Evolutionary conservation across 2,797 vertebrate genomes (phyloP).

Genomic region (Anabas testudineus): DNA sequence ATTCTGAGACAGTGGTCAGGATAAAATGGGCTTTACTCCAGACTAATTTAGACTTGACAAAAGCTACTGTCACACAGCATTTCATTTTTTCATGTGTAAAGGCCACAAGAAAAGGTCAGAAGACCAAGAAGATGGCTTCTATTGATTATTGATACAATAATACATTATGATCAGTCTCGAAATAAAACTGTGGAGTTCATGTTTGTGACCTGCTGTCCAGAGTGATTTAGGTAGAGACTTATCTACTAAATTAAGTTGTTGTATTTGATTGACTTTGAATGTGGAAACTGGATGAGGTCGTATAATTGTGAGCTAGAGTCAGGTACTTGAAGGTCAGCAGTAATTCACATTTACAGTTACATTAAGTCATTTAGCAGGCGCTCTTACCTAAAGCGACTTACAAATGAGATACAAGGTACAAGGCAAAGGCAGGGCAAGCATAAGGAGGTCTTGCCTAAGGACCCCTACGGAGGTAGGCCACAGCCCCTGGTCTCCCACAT

Average conservation of each 20-base stretch:
- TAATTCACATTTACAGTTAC: too few relatives aligned
- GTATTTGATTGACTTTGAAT: slow-evolving; percentile 14
- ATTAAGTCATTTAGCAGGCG: too few relatives aligned
- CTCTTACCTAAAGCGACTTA: too few relatives aligned
- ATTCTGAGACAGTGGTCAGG: slow-evolving; percentile 51
- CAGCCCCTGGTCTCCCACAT: too few relatives aligned
- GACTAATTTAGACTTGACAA: slow-evolving; percentile 65
- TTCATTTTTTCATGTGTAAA: slow-evolving; percentile 60
- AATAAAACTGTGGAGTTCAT: slow-evolving; percentile 29
- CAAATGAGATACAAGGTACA: too few relatives aligned
- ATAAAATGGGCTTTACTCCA: slow-evolving; percentile 54
- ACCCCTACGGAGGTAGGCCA: too few relatives aligned
- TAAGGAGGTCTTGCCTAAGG: too few relatives aligned
- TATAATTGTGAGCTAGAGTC: not conserved
- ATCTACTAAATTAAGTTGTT: slow-evolving; percentile 9
- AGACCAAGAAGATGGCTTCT: slow-evolving; percentile 40
- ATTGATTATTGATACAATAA: slow-evolving; percentile 63
- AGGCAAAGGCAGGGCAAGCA: too few relatives aligned
- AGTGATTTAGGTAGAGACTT: slow-evolving; percentile 22
- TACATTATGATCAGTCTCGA: slow-evolving; percentile 33
- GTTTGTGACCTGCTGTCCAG: slow-evolving; percentile 13
- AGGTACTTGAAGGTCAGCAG: not conserved
- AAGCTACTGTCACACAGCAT: slow-evolving; percentile 64
- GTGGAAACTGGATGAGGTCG: not conserved
- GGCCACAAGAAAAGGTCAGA: slow-evolving; percentile 68